Base-by-base conservation (phyloP, 1,140 invertebrate genomes). In the Globodera rostochiensis region DNA sequence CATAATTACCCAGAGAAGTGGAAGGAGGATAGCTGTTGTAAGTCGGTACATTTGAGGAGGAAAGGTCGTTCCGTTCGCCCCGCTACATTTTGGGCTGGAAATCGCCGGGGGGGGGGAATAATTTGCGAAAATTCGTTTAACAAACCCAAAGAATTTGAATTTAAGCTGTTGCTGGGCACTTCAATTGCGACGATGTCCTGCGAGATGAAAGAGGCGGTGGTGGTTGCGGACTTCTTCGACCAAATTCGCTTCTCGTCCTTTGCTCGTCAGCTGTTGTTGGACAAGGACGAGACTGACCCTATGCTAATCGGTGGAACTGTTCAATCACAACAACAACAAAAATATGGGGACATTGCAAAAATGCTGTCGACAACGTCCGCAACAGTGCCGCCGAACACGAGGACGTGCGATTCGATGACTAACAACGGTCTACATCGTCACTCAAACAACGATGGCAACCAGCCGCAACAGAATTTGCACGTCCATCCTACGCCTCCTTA, bases 141-240 rank as follows among this genome's bases (percentile, higher is more conserved):
- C 36, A 36, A 36, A 36, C 0, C 36, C 36, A 36, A 36, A 36
- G 36, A 11, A 45, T 36, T 69, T 50, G 60, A 79, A 21, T 70
- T 80, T 21, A 11, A 80, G 50, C 79, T 88, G 13, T 80, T 89
- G 46, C 83, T 89, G 6, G 88, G 88, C 45, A 89, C 88, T 15
- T 86, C 88, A 45, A 87, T 89, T 13, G 88, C 87, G 13, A 89
- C 88, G 69, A 88, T 89, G 86, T 85, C 85, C 45, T 88, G 86
- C 36, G 88, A 89, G 80, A 89, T 89, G 88, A 87, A 86, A 73
- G 88, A 88, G 80, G 86, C 88, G 11, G 87, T 89, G 45, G 86
- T 89, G 5, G 88, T 89, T 3, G 88, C 88, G 13, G 88, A 89
- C 76, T 89, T 89, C 77, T 89, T 89, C 71, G 87, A 70, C 8